Evolutionary conservation across 2,113 vertebrate species (phyloP).

Genomic region (Brachyhypopomus occidentalis): DNA sequence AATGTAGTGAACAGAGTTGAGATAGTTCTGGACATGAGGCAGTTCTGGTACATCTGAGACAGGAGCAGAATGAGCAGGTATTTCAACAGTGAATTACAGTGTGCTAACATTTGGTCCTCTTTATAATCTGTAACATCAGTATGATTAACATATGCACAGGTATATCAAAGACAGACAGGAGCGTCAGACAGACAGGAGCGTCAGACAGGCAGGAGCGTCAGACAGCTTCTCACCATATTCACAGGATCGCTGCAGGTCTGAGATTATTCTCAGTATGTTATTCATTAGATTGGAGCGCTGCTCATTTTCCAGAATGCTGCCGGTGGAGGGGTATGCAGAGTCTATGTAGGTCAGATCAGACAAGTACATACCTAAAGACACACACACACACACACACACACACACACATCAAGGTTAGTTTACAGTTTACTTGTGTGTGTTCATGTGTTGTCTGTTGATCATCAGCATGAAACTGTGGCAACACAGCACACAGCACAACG

Average conservation of each 20-base stretch:
- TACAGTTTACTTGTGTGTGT: not conserved
- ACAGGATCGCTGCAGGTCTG: constrained; percentile 95
- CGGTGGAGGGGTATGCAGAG: constrained; percentile 96
- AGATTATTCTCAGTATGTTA: constrained; percentile 97
- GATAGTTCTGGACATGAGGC: constrained; percentile 97
- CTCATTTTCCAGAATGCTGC: constrained; percentile 97
- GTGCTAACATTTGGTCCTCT: not conserved
- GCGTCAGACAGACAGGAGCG: not conserved
- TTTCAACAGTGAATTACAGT: not conserved
- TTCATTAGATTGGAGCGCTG: constrained; percentile 98
- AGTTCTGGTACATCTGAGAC: constrained; percentile 87
- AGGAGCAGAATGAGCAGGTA: not conserved
- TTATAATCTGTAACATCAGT: not conserved
- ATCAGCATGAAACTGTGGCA: constrained; percentile 40
- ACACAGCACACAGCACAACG: not conserved
- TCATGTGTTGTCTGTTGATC: not conserved
- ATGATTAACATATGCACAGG: not conserved
- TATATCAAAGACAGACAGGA: not conserved
- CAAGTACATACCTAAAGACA: constrained; percentile 89
- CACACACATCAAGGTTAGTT: not conserved
- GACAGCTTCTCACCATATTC: constrained; percentile 84
- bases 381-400: not conserved
- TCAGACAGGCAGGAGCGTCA: not conserved
- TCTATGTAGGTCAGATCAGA: constrained; percentile 98
- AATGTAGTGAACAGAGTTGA: constrained; percentile 96